phyloP scores from a whole-genome alignment of 2,888 invertebrate genomes.

The Standfussiana lucernea region DNA sequence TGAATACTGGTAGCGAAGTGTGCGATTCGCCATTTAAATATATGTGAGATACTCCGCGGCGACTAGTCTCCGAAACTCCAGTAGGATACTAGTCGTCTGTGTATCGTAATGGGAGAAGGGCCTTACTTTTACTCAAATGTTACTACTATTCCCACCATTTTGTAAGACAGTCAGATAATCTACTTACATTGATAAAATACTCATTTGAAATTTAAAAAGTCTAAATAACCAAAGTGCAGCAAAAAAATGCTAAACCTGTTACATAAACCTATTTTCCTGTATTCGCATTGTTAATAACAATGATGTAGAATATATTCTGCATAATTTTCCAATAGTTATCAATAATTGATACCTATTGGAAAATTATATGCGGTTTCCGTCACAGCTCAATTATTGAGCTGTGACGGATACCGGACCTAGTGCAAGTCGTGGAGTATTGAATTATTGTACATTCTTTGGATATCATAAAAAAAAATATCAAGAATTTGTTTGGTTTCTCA shows the following conservation, averaged over 20 bases:
- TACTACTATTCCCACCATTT: constrained; percentile 25
- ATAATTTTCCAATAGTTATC: neutral
- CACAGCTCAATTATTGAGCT: too few species aligned
- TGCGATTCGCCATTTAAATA: too few species aligned
- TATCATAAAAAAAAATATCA: too few species aligned
- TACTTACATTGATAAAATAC: constrained; percentile 3
- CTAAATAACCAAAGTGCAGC: constrained; percentile 23
- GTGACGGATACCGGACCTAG: neutral
- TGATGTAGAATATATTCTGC: neutral
- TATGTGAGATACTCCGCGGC: too few species aligned
- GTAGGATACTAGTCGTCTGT: too few species aligned
- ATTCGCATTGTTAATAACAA: neutral
- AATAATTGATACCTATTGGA: too few species aligned
- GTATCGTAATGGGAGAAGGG: too few species aligned
- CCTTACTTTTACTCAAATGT: constrained; percentile 23
- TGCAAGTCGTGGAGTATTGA: neutral
- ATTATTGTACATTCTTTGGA: neutral
- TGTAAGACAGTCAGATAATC: constrained; percentile 45
- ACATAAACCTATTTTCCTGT: neutral
- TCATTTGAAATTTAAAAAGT: neutral
- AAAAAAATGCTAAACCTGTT: constrained; percentile 7
- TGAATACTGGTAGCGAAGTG: too few species aligned
- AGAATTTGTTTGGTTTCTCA: too few species aligned
- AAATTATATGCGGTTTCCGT: too few species aligned
- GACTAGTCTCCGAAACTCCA: too few species aligned